These are phyloP conservation scores for Eugnorisma glareosa DNA, from an alignment of 2,888 invertebrate species.

Conservation along the genomic window DNA sequence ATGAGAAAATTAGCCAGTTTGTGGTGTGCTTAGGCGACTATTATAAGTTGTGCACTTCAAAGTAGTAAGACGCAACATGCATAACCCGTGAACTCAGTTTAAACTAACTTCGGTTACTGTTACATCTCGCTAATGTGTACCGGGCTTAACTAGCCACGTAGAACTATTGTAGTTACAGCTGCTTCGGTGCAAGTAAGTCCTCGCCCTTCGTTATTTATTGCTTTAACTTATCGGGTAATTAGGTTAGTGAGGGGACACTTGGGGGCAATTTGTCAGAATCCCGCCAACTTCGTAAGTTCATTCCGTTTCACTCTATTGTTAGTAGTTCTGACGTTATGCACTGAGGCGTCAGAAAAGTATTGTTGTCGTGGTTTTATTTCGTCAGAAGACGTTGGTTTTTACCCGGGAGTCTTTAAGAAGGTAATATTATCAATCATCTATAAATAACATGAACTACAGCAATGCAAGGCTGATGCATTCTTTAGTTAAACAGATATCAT, in stretches of 20 bases:
- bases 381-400: background rate
- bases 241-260: conserved; percentile 82
- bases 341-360: conserved; percentile 45
- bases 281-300: conserved; percentile 70
- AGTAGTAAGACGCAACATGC: conserved; percentile 2
- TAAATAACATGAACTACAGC: background rate
- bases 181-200: conserved; percentile 55
- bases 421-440: background rate
- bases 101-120: conserved; percentile 28
- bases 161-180: conserved; percentile 51
- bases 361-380: conserved; percentile 20
- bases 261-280: conserved; percentile 84
- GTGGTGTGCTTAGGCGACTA: too few species aligned
- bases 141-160: conserved; percentile 46
- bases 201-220: conserved; percentile 78
- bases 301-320: conserved; percentile 71
- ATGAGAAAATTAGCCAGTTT: too few species aligned
- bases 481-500: background rate
- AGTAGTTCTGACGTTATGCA: conserved; percentile 60
- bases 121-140: conserved; percentile 27
- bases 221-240: conserved; percentile 84
- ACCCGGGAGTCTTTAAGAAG: background rate
- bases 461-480: background rate
- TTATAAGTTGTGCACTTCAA: background rate
- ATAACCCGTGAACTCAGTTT: background rate